Evolutionary conservation across 2,888 invertebrate genomes (phyloP).

Genomic region (Dryobotodes eremita): DNA sequence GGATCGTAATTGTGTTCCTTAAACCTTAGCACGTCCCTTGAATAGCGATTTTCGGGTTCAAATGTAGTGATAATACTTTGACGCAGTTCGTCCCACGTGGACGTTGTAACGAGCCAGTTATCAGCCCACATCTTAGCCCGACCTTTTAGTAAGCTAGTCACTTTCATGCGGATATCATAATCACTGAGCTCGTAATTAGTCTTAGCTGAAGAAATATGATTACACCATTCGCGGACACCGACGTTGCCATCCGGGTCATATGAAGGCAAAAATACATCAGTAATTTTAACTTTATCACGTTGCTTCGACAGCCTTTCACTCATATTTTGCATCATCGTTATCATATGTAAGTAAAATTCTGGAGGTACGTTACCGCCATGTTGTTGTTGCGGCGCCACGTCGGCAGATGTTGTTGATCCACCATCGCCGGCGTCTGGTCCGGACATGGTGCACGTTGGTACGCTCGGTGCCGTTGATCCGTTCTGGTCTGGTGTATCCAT

Average conservation of each 20-base stretch:
- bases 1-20: slow-evolving; percentile 2
- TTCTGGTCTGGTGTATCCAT: slow-evolving; percentile 7
- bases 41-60: slow-evolving; percentile 12
- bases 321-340: no score
- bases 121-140: slow-evolving; percentile 9
- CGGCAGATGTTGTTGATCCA: neutral
- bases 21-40: neutral
- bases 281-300: slow-evolving; percentile 2
- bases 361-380: slow-evolving; percentile 2
- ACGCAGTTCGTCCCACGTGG: slow-evolving; percentile 7
- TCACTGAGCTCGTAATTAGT: slow-evolving; percentile 6
- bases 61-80: slow-evolving; percentile 7
- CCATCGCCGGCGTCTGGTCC: neutral
- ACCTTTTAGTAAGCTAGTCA: neutral
- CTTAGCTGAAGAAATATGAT: slow-evolving; percentile 11
- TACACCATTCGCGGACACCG: slow-evolving; percentile 17
- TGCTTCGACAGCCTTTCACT: slow-evolving; percentile 1
- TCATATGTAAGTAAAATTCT: neutral
- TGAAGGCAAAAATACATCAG: slow-evolving; percentile 9
- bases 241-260: no score
- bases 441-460: neutral
- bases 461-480: neutral
- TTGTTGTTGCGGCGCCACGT: slow-evolving; percentile 3
- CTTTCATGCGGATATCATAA: slow-evolving; percentile 9
- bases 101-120: slow-evolving; percentile 2